Conservation (phyloP, 2,888 invertebrate genomes). For the Melitaea athalia region DNA sequence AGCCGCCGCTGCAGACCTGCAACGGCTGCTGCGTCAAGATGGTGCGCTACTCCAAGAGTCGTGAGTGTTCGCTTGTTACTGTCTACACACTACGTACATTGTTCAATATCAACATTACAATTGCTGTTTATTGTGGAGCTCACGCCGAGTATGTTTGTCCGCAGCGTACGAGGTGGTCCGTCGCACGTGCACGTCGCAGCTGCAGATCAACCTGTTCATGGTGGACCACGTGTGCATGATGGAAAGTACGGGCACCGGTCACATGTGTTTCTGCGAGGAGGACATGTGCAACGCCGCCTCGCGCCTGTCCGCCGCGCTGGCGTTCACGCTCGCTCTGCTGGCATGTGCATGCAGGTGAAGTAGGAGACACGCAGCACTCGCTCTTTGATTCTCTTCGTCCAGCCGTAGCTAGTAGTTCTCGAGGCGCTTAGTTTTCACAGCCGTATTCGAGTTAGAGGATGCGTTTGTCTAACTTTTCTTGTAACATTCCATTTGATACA, state of each 20-base stretch:
- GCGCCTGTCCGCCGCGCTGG: constrained; percentile 55
- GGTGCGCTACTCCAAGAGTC: too few species aligned
- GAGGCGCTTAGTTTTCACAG: constrained; percentile 70
- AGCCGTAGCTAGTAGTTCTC: constrained; percentile 66
- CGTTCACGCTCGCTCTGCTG: constrained; percentile 57
- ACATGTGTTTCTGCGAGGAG: constrained; percentile 99
- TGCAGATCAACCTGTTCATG: constrained; percentile 98
- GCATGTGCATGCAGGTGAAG: constrained; percentile 81
- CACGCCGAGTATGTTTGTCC: constrained; percentile 42
- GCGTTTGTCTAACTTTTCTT: constrained; percentile 17
- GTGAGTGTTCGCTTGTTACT: too few species aligned
- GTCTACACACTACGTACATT: too few species aligned
- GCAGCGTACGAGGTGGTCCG: constrained; percentile 95
- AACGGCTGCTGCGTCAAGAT: too few species aligned
- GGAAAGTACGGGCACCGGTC: constrained; percentile 98
- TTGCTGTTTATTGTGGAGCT: too few species aligned
- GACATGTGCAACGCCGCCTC: constrained; percentile 91
- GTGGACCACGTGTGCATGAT: constrained; percentile 99
- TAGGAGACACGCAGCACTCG: constrained; percentile 62
- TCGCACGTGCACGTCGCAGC: constrained; percentile 95
- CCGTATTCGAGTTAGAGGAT: constrained; percentile 33
- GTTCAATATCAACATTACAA: too few species aligned
- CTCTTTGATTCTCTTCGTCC: constrained; percentile 73
- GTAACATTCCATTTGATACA: constrained; percentile 31
- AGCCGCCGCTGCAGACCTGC: too few species aligned